Evolutionary conservation across 2,113 vertebrate species (phyloP), one percentile per base, ranked within the genome.

Genomic region (Triplophysa siluroides): DNA sequence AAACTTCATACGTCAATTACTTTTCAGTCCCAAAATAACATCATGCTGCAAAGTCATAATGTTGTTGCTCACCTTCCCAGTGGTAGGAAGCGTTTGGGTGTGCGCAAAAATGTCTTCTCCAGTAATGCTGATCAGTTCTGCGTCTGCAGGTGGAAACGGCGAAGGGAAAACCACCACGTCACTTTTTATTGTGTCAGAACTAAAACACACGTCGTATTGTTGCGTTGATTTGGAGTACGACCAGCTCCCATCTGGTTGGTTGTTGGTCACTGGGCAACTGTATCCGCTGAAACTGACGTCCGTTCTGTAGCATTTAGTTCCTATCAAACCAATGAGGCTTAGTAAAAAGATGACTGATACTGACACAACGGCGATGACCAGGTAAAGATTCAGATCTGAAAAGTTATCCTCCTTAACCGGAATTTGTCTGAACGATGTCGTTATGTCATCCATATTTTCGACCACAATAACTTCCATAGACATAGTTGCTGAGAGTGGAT

Each of bases 401-500:
- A 93, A 91, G 9, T 86, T 83, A 0, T 88, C 86, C 1, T 78
- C 81, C 0, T 82, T 85, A 2, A 88, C 85, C 76, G 90, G 89
- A 0, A 60, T 75, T 76, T 93, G 90, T 72, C 91, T 90, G 3
- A 94, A 92, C 56, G 92, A 89, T 0, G 91, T 91, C 83, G 93
- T 85, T 0, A 86, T 86, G 47, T 89, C 90, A 62, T 90, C 90
- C 10, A 85, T 81, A 14, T 85, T 90, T 68, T 93, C 90, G 13
- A 88, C 90, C 81, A 94, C 82, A 29, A 93, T 85, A 72, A 95
- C 85, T 23, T 89, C 90, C 79, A 94, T 70, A 0, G 90, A 89
- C 24, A 93, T 82, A 0, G 91, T 93, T 14, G 93, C 88, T 41
- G 93, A 94, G 4, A 93, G 92, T 0, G 93, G 82, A 0, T 93